A percentile compares a stretch with the other conserved stretches of the same genome.
Evolutionary conservation across 2,113 vertebrate genomes (phyloP).

Genomic region (Platycercus adscitus): DNA sequence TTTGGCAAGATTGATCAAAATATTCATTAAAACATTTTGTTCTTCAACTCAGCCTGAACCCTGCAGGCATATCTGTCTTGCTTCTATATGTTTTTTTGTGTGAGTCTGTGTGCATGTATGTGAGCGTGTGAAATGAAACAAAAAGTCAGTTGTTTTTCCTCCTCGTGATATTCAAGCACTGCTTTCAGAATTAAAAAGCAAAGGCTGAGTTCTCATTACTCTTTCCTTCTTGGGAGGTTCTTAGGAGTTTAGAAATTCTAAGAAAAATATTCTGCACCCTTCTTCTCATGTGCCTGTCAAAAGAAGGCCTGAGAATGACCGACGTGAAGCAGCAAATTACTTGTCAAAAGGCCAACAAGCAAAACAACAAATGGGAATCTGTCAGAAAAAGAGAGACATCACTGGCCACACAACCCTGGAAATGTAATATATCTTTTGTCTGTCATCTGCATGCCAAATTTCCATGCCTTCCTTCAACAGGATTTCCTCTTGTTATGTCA

Average conservation of each 20-base stretch:
- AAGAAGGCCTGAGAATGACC: not conserved
- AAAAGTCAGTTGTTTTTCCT: not conserved
- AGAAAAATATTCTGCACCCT: not conserved
- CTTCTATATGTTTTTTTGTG: not conserved
- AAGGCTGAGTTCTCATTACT: not conserved
- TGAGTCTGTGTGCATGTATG: not conserved
- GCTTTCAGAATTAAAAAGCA: not conserved
- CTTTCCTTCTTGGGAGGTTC: not conserved
- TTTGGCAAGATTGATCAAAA: conserved; percentile 57
- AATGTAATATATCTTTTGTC: conserved; percentile 29
- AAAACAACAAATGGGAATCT: conserved; percentile 47
- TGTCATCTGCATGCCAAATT: conserved; percentile 49
- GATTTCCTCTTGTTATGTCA: conserved; percentile 25
- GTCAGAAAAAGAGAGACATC: conserved; percentile 16
- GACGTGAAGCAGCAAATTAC: not conserved
- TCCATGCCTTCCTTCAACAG: not conserved
- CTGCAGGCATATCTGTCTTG: not conserved
- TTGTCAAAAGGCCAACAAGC: not conserved
- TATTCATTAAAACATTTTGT: conserved; percentile 55
- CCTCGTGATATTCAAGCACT: not conserved
- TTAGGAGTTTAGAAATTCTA: not conserved
- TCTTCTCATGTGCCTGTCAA: not conserved
- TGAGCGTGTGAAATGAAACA: not conserved
- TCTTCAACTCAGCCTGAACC: conserved; percentile 32
- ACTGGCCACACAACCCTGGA: not conserved